Evolutionary conservation across 2,113 vertebrate genomes (phyloP), one percentile per base, ranked within the genome.

Genomic region (Coreoperca whiteheadi): DNA sequence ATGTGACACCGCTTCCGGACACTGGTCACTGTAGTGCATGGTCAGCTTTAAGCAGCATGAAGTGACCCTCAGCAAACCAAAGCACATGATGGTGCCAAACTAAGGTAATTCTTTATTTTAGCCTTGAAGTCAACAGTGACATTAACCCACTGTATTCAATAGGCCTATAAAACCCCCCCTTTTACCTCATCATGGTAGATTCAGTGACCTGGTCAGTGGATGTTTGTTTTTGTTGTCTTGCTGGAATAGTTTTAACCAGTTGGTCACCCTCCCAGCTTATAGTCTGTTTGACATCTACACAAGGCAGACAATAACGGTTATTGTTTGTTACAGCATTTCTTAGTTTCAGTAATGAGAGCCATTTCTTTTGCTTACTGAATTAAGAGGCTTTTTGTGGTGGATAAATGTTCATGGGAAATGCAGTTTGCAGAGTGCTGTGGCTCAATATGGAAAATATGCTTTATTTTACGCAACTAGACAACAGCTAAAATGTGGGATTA

Each of bases 1-100:
- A 92, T 76, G 64, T 66, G 74, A 86, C 74, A 85, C n/a, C 53
- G 67, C 76, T 57, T 57, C 81, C 67, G 84, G 87, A 86, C 67
- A 76, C 66, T 67, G 76, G 87, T 63, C 76, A 78, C 30, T 63
- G 64, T 48, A 74, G 68, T 79, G 81, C 83, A 57, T 7, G 50
- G 7, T 72, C 79, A 83, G 81, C 64, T 74, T 25, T 16, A 67
- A 73, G 72, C 66, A 74, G 71, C 53, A 56, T 28, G 48, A 46
- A 72, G 34, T 12, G 80, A 81, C 51, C 60, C 21, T 82, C 64
- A 25, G 64, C 43, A 54, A 54, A 54, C 57, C 56, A 28, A 61
- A 6, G 15, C 28, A 75, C 77, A 74, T 59, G 51, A 74, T 46
- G 51, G 25, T 25, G 68, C 39, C 43, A 53, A 9, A 57, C 78